These are phyloP conservation scores for Sinohyriopsis cumingii DNA, from an alignment of 2,888 invertebrate species.

Conservation along the genomic window DNA sequence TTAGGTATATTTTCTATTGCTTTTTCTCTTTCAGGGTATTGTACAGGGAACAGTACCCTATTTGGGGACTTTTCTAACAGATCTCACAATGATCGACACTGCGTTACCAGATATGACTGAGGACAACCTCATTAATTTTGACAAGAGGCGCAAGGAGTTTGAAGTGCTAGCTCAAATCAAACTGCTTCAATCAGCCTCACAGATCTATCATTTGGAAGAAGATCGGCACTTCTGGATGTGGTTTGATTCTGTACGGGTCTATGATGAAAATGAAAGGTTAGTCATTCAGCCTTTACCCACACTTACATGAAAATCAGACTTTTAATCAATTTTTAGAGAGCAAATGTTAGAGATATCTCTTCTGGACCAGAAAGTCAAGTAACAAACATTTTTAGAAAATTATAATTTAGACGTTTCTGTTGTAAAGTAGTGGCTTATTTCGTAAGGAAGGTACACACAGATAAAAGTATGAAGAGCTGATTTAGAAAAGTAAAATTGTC, in stretches of 20 bases:
- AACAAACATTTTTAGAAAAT: too few species aligned
- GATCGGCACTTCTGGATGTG: slow-evolving; percentile 94
- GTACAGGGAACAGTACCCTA: slow-evolving; percentile 92
- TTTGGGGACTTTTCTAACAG: slow-evolving; percentile 97
- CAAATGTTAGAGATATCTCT: too few species aligned
- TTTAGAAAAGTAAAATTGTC: too few species aligned
- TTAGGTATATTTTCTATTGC: background rate
- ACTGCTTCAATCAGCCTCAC: slow-evolving; percentile 94
- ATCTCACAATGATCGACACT: slow-evolving; percentile 98
- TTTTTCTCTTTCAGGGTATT: slow-evolving; percentile 51
- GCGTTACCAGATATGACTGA: slow-evolving; percentile 76
- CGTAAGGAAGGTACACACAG: too few species aligned
- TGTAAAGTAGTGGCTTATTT: too few species aligned
- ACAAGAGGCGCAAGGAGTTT: slow-evolving; percentile 97
- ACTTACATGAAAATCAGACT: background rate
- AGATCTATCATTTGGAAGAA: slow-evolving; percentile 90
- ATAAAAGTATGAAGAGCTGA: too few species aligned
- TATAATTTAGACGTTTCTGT: too few species aligned
- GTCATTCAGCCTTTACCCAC: background rate
- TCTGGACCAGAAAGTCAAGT: background rate
- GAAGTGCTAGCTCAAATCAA: slow-evolving; percentile 98
- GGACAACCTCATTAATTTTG: slow-evolving; percentile 93
- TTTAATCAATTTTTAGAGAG: background rate
- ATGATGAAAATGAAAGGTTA: slow-evolving; percentile 94
- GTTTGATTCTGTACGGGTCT: slow-evolving; percentile 92